Base-by-base conservation (phyloP, 2,113 vertebrate genomes). In the Ibidorhyncha struthersii region DNA sequence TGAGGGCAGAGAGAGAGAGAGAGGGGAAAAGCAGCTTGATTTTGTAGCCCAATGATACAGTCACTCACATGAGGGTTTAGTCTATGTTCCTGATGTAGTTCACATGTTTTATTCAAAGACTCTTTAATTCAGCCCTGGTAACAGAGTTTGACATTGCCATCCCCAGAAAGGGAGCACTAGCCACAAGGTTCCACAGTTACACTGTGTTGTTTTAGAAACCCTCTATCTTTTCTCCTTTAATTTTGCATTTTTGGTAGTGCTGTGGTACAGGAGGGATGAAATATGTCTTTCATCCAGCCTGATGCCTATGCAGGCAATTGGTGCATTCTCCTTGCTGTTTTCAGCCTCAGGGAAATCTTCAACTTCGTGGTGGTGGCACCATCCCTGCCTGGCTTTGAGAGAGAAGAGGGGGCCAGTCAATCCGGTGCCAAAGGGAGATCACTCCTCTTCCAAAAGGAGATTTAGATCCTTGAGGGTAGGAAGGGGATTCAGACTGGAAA, bases 71-170 rank as follows among this genome's bases (percentile, higher is more conserved):
- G 10, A 61, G 52, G 80, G 26, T 70, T 82, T 43, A 47, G 43
- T 34, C 1, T 9, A 20, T 86, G 77, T 52, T 93, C 72, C 50
- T 82, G 55, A 49, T 81, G 58, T 47, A 82, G 62, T 78, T 89
- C 50, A 69, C 36, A 78, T 80, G 67, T 91, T 96, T 94, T 95
- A 93, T 91, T 95, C 84, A 89, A 87, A 67, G n/a, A 12, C 50
- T 79, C 1, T 58, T 89, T 94, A 89, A 82, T 87, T 93, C 92
- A 67, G n/a, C n/a, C 30, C 17, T 55, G 22, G 13, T 70, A 50
- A 81, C 34, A 43, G 62, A 38, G 34, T 65, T 86, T 69, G 80
- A 81, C 63, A 10, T 41, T 81, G 25, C 38, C 27, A n/a, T 73
- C 9, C 16, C 32, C 32, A 70, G 55, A 89, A 84, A 66, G 21